Percentiles rank a stretch among this genome's conserved stretches.
Evolutionary conservation across 2,113 vertebrate genomes (phyloP).

Genomic region (Procapra przewalskii): DNA sequence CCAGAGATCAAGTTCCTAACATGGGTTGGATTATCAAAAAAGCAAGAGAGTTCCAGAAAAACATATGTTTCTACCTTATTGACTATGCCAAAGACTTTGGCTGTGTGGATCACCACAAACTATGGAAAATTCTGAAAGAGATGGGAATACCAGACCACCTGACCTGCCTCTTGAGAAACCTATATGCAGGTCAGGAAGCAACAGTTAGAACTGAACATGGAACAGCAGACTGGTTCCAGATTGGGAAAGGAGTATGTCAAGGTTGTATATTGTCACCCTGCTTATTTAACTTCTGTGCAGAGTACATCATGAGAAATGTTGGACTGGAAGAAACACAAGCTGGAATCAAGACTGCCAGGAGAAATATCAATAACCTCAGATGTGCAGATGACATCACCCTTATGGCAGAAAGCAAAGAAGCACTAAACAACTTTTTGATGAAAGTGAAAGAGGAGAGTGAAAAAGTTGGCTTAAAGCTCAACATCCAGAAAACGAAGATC

Average conservation of each 20-base stretch:
- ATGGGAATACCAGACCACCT: background rate
- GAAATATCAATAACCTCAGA: background rate
- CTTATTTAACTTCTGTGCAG: background rate
- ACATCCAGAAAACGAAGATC: background rate
- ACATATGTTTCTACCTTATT: background rate
- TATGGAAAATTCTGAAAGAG: background rate
- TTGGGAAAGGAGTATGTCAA: background rate
- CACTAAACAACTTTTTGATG: background rate
- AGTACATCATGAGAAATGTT: background rate
- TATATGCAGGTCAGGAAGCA: background rate
- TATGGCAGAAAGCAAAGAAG: background rate
- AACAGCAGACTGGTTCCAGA: background rate
- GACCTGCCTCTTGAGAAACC: background rate
- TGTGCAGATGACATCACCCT: background rate
- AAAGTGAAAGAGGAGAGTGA: background rate
- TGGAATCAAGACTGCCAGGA: fast-evolving
- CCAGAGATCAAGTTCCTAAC: background rate
- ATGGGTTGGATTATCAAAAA: background rate
- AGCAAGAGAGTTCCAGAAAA: background rate
- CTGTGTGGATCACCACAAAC: background rate
- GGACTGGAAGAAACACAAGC: background rate
- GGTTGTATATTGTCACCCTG: background rate
- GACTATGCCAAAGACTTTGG: background rate
- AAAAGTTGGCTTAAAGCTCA: background rate
- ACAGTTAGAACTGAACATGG: background rate